Evolutionary conservation across 2,113 vertebrate genomes (phyloP).

Genomic region (Entosphenus tridentatus): DNA sequence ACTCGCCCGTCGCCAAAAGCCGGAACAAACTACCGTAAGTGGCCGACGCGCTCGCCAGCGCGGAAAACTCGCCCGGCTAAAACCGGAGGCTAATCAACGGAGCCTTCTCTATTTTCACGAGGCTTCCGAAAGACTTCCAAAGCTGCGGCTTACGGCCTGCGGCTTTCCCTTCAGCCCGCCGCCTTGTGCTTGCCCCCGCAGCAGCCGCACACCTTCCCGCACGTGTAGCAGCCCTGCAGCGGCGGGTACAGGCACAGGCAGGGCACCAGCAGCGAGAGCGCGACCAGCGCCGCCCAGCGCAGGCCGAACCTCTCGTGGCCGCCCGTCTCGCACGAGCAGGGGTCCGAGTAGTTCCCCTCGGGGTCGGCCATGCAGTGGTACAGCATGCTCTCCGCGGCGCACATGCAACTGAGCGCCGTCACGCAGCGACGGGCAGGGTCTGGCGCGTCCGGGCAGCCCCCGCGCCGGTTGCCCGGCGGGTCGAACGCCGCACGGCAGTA

Average conservation of each 20-base stretch:
- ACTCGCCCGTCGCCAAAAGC: too few relatives aligned
- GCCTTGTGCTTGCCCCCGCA: conserved; percentile 90
- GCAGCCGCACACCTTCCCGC: conserved; percentile 62
- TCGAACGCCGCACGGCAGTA: conserved; percentile 86
- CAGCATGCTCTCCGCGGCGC: conserved; percentile 90
- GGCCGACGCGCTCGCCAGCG: too few relatives aligned
- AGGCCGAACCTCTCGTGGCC: conserved; percentile 72
- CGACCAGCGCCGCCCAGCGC: conserved; percentile 75
- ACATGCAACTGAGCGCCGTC: conserved; percentile 80
- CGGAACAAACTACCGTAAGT: too few relatives aligned
- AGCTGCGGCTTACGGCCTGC: too few relatives aligned
- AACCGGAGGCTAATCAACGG: too few relatives aligned
- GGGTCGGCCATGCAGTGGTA: conserved; percentile 99
- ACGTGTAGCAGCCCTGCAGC: conserved; percentile 73
- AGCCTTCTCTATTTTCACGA: too few relatives aligned
- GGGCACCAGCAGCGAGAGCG: conserved; percentile 71
- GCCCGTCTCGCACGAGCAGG: conserved; percentile 61
- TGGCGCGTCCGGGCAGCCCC: conserved; percentile 73
- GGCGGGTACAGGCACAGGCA: conserved; percentile 98
- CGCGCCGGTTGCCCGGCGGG: conserved; percentile 51
- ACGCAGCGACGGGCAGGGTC: conserved; percentile 63
- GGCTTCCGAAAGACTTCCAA: too few relatives aligned
- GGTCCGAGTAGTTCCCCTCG: conserved; percentile 90
- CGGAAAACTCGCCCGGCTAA: too few relatives aligned
- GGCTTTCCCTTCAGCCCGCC: conserved; percentile 33